These are phyloP conservation scores for Drosophila nigricruria DNA, from an alignment of 2,888 invertebrate species.

Conservation along the genomic window DNA sequence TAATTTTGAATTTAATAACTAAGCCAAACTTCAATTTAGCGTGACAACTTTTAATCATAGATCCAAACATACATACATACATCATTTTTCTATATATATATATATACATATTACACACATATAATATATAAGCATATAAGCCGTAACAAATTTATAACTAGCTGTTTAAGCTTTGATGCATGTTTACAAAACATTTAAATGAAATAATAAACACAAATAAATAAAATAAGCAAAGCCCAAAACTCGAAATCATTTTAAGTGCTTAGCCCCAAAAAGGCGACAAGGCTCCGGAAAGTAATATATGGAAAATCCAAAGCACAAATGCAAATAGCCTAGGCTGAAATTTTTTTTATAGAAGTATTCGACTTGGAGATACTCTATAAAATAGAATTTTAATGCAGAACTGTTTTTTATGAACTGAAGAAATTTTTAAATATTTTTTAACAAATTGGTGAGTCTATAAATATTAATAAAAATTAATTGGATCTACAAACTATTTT, in stretches of 20 bases:
- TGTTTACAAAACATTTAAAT: slow-evolving; percentile 83
- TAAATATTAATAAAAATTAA: too few species aligned
- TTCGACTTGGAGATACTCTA: background rate
- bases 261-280: slow-evolving; percentile 22
- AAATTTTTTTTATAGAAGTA: rapidly evolving
- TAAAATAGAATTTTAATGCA: background rate
- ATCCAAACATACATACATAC: slow-evolving; percentile 16
- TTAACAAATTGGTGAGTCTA: too few species aligned
- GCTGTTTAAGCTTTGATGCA: slow-evolving; percentile 81
- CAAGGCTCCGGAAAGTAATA: slow-evolving; percentile 10
- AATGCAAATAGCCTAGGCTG: slow-evolving; percentile 42
- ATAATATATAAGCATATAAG: slow-evolving; percentile 29
- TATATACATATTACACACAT: slow-evolving; percentile 11
- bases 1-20: slow-evolving; percentile 29
- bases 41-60: slow-evolving; percentile 33
- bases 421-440: background rate
- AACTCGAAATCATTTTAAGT: slow-evolving; percentile 48
- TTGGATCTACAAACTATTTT: background rate
- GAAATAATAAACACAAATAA: slow-evolving; percentile 62
- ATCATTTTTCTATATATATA: slow-evolving; percentile 12
- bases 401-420: background rate
- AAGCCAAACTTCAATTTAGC: slow-evolving; percentile 37
- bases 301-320: slow-evolving; percentile 24
- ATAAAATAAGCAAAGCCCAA: slow-evolving; percentile 43
- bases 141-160: slow-evolving; percentile 66